phyloP scores from a whole-genome alignment of 2,797 vertebrate species.

The Poecile montanus region DNA sequence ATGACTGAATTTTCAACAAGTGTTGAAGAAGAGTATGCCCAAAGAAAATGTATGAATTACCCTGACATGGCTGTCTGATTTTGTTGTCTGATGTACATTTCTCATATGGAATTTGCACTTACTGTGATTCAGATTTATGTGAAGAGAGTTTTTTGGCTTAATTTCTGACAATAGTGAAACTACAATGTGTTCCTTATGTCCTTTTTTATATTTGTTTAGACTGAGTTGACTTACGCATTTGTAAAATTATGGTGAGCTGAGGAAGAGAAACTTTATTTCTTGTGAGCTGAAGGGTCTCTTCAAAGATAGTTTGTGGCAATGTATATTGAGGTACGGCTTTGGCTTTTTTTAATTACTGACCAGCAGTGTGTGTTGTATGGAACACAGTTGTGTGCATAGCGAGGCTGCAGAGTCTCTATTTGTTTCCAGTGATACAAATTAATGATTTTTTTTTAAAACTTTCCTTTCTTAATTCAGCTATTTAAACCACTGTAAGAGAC shows the following conservation, averaged over 20 bases:
- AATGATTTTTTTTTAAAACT: background rate
- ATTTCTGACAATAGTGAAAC: background rate
- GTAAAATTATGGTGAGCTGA: background rate
- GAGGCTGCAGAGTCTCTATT: background rate
- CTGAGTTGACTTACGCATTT: background rate
- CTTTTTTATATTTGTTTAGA: background rate
- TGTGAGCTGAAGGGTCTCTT: background rate
- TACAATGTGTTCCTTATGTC: background rate
- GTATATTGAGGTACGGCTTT: background rate
- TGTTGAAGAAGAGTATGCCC: background rate
- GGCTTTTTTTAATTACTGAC: background rate
- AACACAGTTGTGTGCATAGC: background rate
- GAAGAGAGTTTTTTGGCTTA: background rate
- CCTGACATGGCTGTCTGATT: background rate
- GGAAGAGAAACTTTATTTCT: background rate
- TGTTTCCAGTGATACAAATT: background rate
- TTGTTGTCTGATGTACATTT: background rate
- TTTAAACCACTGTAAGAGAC: background rate
- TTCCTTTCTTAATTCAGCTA: background rate
- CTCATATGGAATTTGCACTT: background rate
- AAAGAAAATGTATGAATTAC: background rate
- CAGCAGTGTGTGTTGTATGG: background rate
- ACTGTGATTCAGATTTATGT: accelerated
- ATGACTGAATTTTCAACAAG: background rate
- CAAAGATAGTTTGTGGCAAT: background rate